Base-by-base conservation (phyloP, 2,113 vertebrate species). In the Corapipo altera region DNA sequence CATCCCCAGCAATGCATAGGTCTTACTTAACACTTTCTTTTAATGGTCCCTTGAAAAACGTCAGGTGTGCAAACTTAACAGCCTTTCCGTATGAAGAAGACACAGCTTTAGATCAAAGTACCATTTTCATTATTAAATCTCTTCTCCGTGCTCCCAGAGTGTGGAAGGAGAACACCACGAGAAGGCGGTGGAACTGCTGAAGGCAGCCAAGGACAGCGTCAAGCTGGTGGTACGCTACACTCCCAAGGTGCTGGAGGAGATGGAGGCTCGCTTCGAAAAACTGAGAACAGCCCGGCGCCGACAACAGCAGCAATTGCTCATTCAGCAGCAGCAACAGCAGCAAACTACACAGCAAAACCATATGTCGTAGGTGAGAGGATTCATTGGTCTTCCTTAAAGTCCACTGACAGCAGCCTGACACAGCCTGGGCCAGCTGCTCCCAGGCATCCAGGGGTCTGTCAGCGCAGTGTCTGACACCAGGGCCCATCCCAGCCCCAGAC, bases 221-320 rank as follows among this genome's bases (percentile, higher is more conserved):
- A 99, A 99, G 97, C 98, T 99, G 95, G 99, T 99, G 96, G 99
- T 99, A 8, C 98, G 99, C 95, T 99, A 99, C 97, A 99, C 99
- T 28, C 99, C 99, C 35, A 99, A 99, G 93, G 99, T 99, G 79
- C 97, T 99, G 97, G 99, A 99, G 96, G 99, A 99, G 97, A 99
- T 99, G 99, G 99, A 99, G 95, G 99, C 99, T 27, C 99, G 99
- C 77, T 99, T 99, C 4, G 99, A 99, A 93, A 99, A 99, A 94
- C 98, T 99, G 21, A 98, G 99, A 81, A 99, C 99, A 17, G 99
- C 99, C 65, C 98, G 99, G 52, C 99, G 99, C 87, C 98, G 99
- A 77, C 99, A 99, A 80, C 99, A 99, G 97, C 99, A 99, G 96
- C 99, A 99, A 62, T 52, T 99, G 95, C 98, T 99, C 84, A 99